A percentile compares a stretch with the other conserved stretches of the same genome.
Evolutionary conservation across 2,888 invertebrate species (phyloP).

Genomic region (Enchytraeus crypticus): DNA sequence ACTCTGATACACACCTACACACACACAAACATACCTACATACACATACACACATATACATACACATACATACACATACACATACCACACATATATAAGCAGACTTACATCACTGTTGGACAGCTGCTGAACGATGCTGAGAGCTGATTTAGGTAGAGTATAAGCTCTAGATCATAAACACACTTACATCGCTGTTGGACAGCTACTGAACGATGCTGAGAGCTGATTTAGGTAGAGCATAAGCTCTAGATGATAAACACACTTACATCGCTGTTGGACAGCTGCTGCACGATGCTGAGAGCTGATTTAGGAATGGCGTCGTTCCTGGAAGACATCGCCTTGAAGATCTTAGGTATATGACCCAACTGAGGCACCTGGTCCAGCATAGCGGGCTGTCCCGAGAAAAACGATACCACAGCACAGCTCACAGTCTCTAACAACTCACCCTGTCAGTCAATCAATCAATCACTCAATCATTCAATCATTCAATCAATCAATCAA

Average conservation of each 20-base stretch:
- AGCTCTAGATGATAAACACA: background rate
- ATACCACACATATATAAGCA: conserved; percentile 52
- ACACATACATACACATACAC: conserved; percentile 55
- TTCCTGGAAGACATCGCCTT: conserved; percentile 58
- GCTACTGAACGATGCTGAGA: conserved; percentile 75
- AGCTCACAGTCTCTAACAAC: conserved; percentile 56
- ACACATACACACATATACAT: background rate
- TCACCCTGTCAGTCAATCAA: conserved; percentile 40
- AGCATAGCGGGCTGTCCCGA: conserved; percentile 77
- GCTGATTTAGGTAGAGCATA: conserved; percentile 65
- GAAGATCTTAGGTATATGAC: conserved; percentile 52
- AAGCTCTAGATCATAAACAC: background rate
- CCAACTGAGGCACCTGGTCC: conserved; percentile 57
- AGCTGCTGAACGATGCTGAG: conserved; percentile 79
- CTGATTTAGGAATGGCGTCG: conserved; percentile 62
- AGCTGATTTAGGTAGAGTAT: conserved; percentile 64
- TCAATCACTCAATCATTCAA: too few species aligned
- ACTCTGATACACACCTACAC: conserved; percentile 51
- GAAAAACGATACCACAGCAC: conserved; percentile 72
- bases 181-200: conserved; percentile 70
- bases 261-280: conserved; percentile 71
- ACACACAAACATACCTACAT: background rate
- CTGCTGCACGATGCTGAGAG: conserved; percentile 77
- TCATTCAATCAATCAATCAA: too few species aligned
- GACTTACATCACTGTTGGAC: conserved; percentile 66